A percentile compares a stretch with the other conserved stretches of the same genome.
Conservation (phyloP, 1,140 invertebrate genomes). For the Drosophila melanica region DNA sequence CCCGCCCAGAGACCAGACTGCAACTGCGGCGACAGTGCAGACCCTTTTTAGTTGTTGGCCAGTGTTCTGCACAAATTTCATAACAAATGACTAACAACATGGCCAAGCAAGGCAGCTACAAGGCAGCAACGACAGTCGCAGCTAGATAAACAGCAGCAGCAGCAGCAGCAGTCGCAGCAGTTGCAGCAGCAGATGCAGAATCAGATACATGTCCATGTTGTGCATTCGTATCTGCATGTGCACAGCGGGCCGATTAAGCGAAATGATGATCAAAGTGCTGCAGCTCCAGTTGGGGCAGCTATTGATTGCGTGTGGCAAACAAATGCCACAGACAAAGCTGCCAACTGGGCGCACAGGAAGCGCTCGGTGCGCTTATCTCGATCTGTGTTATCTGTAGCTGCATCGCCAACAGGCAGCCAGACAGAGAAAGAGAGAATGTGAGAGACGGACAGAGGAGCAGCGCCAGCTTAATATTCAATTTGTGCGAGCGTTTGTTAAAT, state of each 20-base stretch:
- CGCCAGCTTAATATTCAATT: constrained; percentile 78
- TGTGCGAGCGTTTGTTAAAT: constrained; percentile 71
- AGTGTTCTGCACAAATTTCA: constrained; percentile 52
- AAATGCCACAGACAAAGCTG: constrained; percentile 58
- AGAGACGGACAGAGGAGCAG: constrained; percentile 5
- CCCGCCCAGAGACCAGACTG: constrained; percentile 30
- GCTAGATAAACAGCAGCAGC: constrained; percentile 68
- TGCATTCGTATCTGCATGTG: constrained; percentile 59
- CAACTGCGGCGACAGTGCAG: background rate
- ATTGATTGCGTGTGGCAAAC: constrained; percentile 78
- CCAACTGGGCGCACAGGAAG: constrained; percentile 61
- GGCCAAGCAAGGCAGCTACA: constrained; percentile 62
- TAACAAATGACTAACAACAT: constrained; percentile 82
- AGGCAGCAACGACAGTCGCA: constrained; percentile 63
- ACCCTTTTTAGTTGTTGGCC: constrained; percentile 58
- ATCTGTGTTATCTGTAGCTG: constrained; percentile 63
- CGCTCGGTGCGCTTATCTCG: constrained; percentile 66
- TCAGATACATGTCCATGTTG: constrained; percentile 55
- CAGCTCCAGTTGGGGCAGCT: constrained; percentile 36
- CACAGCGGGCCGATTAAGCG: constrained; percentile 73
- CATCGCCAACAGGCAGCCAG: constrained; percentile 46
- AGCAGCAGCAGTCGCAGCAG: constrained; percentile 8
- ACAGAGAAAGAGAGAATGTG: too few relatives aligned
- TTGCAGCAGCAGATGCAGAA: constrained; percentile 23
- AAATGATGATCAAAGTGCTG: constrained; percentile 80